Conservation (phyloP, 2,113 vertebrate species). For the Poecile atricapillus region DNA sequence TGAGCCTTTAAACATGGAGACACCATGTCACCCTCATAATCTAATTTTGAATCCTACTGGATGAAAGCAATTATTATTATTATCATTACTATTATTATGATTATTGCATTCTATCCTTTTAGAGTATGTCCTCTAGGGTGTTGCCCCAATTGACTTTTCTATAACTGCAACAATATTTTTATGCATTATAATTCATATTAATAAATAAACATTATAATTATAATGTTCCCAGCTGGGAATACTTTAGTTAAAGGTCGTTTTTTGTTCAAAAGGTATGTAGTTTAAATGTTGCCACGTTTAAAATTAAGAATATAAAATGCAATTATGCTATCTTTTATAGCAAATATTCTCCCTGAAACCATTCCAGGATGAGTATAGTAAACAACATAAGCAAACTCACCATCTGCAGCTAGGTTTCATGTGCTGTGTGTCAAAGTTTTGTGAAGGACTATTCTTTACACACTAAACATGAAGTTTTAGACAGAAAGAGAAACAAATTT, state of each 20-base stretch:
- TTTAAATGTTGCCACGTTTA: not conserved
- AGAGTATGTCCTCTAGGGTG: not conserved
- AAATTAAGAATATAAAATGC: not conserved
- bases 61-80: not conserved
- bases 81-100: not conserved
- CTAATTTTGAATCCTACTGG: not conserved
- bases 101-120: constrained; percentile 16
- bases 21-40: not conserved
- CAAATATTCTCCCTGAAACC: not conserved
- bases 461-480: not conserved
- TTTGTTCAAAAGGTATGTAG: not conserved
- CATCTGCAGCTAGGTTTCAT: not conserved
- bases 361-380: not conserved
- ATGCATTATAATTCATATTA: not conserved
- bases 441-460: not conserved
- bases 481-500: not conserved
- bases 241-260: not conserved
- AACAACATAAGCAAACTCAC: not conserved
- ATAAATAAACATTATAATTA: constrained; percentile 16
- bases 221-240: not conserved
- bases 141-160: constrained; percentile 21
- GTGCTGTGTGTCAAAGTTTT: not conserved
- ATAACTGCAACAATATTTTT: not conserved
- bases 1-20: not conserved
- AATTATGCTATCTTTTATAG: not conserved